These are phyloP conservation scores for Barnardius zonarius DNA, from an alignment of 2,113 vertebrate species.

Conservation along the genomic window DNA sequence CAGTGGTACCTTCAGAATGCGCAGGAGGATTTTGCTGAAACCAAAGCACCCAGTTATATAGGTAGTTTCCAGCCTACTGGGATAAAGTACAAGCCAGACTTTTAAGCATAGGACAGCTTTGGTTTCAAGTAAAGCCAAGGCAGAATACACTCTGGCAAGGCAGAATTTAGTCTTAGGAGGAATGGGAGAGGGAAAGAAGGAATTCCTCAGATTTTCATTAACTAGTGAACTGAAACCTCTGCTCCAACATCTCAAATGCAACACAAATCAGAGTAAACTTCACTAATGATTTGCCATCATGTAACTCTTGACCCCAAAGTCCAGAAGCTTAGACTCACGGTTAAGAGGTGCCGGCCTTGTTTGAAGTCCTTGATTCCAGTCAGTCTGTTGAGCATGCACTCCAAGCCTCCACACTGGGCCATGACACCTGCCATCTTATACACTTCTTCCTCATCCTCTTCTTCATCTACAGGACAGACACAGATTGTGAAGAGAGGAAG, in stretches of 20 bases:
- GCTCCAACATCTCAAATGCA: background rate
- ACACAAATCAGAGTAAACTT: background rate
- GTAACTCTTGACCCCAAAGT: background rate
- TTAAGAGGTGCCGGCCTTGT: conserved; percentile 94
- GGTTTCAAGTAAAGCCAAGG: background rate
- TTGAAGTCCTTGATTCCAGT: conserved; percentile 98
- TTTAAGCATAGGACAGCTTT: background rate
- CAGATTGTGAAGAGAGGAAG: background rate
- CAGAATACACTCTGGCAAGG: background rate
- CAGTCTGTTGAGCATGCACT: conserved; percentile 95
- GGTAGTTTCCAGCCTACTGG: background rate
- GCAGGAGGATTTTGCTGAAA: background rate
- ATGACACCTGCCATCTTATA: conserved; percentile 99
- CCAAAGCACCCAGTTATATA: background rate
- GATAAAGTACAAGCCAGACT: background rate
- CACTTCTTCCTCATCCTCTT: conserved; percentile 98
- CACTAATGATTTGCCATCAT: background rate
- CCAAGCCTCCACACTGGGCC: conserved; percentile 95
- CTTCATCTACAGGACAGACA: conserved; percentile 85
- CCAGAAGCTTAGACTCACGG: conserved; percentile 75
- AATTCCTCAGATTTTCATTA: background rate
- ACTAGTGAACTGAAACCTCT: background rate
- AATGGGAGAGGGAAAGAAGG: background rate
- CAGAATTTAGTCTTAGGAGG: background rate
- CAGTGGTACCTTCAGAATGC: background rate